Conservation (phyloP, 2,888 invertebrate genomes). For the Macropis europaea region DNA sequence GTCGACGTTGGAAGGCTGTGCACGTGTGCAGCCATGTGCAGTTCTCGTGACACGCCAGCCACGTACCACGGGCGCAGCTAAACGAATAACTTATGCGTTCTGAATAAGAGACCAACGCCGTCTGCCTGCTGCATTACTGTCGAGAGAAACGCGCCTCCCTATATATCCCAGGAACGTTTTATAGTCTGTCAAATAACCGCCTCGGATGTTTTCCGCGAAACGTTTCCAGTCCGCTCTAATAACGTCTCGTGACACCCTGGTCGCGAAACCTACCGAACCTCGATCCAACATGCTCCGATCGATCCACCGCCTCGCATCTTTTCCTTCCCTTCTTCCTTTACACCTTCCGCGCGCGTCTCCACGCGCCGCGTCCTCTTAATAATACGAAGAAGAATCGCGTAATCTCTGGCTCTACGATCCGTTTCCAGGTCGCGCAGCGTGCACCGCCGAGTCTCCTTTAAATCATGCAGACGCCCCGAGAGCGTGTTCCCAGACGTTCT, state of each 20-base stretch:
- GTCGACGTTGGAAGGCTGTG: constrained; percentile 37
- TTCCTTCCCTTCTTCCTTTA: too few relatives aligned
- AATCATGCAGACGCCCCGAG: constrained; percentile 2
- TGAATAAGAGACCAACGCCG: constrained; percentile 51
- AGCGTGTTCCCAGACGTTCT: too few relatives aligned
- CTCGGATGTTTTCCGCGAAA: neutral
- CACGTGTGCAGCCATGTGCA: constrained; percentile 56
- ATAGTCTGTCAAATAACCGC: constrained; percentile 8
- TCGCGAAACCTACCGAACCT: neutral
- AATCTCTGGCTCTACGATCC: neutral
- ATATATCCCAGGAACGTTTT: neutral
- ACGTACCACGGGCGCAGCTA: constrained; percentile 45
- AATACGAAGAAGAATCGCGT: neutral
- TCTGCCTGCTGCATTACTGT: constrained; percentile 30
- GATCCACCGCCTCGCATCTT: too few relatives aligned
- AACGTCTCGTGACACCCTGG: neutral
- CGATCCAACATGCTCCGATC: too few relatives aligned
- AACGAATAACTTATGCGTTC: constrained; percentile 60
- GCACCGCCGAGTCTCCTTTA: neutral
- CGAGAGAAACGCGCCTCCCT: constrained; percentile 5
- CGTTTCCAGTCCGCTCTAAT: neutral
- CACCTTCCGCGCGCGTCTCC: too few relatives aligned
- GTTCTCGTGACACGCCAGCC: constrained; percentile 50
- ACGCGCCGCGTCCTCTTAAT: neutral
- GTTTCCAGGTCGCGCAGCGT: neutral